Base-by-base conservation (phyloP, 1,140 invertebrate species). In the Zaprionus ghesquierei region DNA sequence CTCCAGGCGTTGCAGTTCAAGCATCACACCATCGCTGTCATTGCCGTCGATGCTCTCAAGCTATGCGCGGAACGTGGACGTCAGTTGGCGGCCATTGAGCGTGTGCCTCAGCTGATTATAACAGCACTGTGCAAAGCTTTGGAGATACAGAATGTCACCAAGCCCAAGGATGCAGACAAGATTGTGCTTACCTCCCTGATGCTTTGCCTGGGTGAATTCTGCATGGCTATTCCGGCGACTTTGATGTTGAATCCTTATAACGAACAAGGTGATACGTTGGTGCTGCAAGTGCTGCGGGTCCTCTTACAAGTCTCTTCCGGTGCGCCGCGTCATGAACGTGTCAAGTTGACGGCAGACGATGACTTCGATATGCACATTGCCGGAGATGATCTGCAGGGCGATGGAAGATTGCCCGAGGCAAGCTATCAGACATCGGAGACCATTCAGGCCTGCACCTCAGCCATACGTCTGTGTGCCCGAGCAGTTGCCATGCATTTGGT, bases 191-290 rank as follows among this genome's bases (percentile, higher is more conserved):
- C 97, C 18, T 96, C 97, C 1, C 94, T 98, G 81, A 94, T 98
- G 77, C 95, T 98, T 62, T 98, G 97, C 91, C 93, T 99, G 31
- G 97, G 97, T 0, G 98, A 99, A 93, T 99, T 98, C 96, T 98
- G 97, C 61, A 97, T 99, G 94, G 64, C 91, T 0, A 89, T 92
- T 50, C 91, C 91, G 0, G 59, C 75, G 2, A 6, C 75, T 2
- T 44, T 90, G 2, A 82, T 92, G 79, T 51, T 92, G 33, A 61
- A 81, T 2, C 71, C 87, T 0, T 55, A 82, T n/a, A 90, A 91
- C 20, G 90, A 92, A 15, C 93, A 93, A 59, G 93, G 92, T 20
- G 93, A 93, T 54, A 93, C 94, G 31, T 81, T 96, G 2, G 92
- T 96, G 23, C 90, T 94, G 29, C 94, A 94, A 31, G 91, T 92